Base-by-base conservation (phyloP, 2,888 invertebrate genomes). In the Acronicta leporina region DNA sequence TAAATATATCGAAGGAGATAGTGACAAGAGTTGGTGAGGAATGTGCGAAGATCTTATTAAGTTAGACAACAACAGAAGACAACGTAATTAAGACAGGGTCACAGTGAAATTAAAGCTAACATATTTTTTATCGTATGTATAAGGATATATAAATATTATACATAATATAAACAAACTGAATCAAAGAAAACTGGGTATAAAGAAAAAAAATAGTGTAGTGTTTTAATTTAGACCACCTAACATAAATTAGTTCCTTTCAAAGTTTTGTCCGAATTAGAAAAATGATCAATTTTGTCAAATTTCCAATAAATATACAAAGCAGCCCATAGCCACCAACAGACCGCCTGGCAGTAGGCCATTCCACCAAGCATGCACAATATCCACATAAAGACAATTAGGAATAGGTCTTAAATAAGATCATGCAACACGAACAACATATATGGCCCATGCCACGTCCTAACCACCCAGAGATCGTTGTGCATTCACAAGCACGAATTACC, bases 351-450 rank as follows among this genome's bases (percentile, higher is more conserved):
- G 88, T 88, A 88, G 89, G 92, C 92, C 91, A 88, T 90, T 89
- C 91, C 92, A 93, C 90, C 90, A 90, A 91, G 88, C 94, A 94
- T 93, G 93, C 93, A 92, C 77, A 88, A 84, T 88, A 84, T 89
- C 84, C 87, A 91, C 90, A 89, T 87, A 85, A 85, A 88, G 85
- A 89, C 87, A 87, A 85, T 86, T 86, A 86, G 83, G 81, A 88
- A 78, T 85, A 88, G 85, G 81, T 87, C 85, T 88, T 90, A 89
- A 85, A 88, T 87, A 87, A 90, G 83, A 86, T 86, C 94, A 94
- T 94, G 94, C 94, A 94, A 92, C 91, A 94, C 92, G 89, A 90
- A 94, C 93, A 92, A 94, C 94, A 94, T 83, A 81, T 82, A 92
- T 89, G 92, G 92, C 92, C 86, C 92, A 93, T 92, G 90, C 92